Percentiles rank a stretch among this genome's conserved stretches.
Evolutionary conservation across 1,140 invertebrate genomes (phyloP).

Genomic region (Drusus annulatus): DNA sequence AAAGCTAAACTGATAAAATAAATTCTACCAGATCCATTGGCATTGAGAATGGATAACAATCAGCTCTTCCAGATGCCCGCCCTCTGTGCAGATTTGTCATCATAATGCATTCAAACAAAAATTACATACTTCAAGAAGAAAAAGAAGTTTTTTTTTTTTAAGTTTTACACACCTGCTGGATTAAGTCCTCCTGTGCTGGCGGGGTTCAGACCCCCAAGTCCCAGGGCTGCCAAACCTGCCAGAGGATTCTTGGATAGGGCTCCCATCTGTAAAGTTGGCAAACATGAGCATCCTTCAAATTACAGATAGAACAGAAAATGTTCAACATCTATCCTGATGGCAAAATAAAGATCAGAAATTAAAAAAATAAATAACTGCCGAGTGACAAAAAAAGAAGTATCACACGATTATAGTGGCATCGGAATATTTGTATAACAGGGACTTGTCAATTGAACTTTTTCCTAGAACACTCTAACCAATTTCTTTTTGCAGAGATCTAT

Average conservation of each 20-base stretch:
- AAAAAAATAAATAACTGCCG: no score
- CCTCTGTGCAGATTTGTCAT: constrained; percentile 24
- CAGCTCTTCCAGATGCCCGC: background rate
- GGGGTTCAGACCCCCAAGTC: constrained; percentile 86
- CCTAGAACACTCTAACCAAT: no score
- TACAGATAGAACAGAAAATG: background rate
- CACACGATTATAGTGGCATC: background rate
- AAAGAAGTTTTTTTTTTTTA: no score
- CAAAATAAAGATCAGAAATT: background rate
- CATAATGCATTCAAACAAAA: background rate
- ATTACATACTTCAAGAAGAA: no score
- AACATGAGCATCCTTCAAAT: background rate
- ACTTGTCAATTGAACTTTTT: no score
- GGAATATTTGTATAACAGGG: background rate
- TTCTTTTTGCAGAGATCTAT: no score
- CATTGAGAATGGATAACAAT: background rate
- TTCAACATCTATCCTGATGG: constrained; percentile 25
- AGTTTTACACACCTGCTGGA: constrained; percentile 82
- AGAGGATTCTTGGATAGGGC: constrained; percentile 88
- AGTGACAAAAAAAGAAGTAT: no score
- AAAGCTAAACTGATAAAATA: constrained; percentile 23
- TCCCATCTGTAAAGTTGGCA: constrained; percentile 77
- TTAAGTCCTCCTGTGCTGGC: constrained; percentile 88
- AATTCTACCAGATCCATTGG: background rate
- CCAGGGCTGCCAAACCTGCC: constrained; percentile 87